Base-by-base conservation (phyloP, 1,140 invertebrate species). In the Trachymyrmex septentrionalis region DNA sequence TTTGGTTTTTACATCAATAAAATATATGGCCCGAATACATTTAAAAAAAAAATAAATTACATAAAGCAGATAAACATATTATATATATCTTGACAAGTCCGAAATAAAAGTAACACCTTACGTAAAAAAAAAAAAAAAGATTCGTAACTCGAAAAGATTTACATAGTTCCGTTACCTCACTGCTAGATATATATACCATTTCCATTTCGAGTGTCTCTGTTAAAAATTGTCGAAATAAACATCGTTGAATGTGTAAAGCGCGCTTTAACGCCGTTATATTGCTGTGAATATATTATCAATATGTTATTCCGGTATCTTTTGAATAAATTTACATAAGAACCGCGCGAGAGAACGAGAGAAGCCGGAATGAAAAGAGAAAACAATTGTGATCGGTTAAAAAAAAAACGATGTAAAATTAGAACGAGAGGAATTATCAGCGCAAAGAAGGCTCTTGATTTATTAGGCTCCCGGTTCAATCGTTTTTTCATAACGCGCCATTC, bases 291-390 rank as follows among this genome's bases (percentile, higher is more conserved):
- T 75, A 84, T 84, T 84, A 84, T 19, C 53, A 84, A 75, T 84
- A 66, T 66, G 77, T 81, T 81, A 75, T 21, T 55, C 16, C 50
- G 50, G 19, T 59, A 71, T 63, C 69, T 84, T 63, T 61, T 84
- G 34, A 84, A 84, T 84, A 84, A 84, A 84, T 84, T 84, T 84
- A 73, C 67, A 82, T 50, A 82, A 76, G 72, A 76, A 16, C 6
- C n/a, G 27, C 19, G 24, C 19, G 38, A 67, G 14, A 86, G 21
- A 81, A 7, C 6, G 12, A 50, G 64, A 69, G 24, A 80, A 19
- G 12, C 1, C 24, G 38, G 21, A 53, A 30, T 24, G 53, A 6
- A 14, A 50, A 61, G 14, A 44, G n/a, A 38, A 30, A 38, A 73
- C 55, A 63, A 84, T 75, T 38, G 21, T 63, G 53, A 16, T n/a